phyloP scores from a whole-genome alignment of 2,888 invertebrate species.

The Epistrophella euchroma region DNA sequence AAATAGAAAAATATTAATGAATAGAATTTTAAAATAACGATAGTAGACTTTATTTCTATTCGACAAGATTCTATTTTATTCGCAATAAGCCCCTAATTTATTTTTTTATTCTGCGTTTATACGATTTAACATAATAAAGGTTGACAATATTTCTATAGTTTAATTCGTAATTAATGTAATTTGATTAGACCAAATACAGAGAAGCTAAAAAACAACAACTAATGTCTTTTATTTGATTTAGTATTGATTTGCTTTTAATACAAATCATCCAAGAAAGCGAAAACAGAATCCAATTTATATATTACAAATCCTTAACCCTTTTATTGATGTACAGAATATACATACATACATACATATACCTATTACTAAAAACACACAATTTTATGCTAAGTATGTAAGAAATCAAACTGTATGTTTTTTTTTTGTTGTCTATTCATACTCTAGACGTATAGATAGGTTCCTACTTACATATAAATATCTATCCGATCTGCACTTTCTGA shows the following conservation, averaged over 20 bases:
- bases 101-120: too few relatives aligned
- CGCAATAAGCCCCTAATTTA: too few relatives aligned
- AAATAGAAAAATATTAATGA: too few relatives aligned
- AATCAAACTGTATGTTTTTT: conserved; percentile 59
- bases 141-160: too few relatives aligned
- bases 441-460: not conserved
- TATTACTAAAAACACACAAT: conserved; percentile 1
- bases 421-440: too few relatives aligned
- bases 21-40: too few relatives aligned
- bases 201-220: not conserved
- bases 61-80: too few relatives aligned
- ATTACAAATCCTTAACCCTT: conserved; percentile 27
- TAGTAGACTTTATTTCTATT: too few relatives aligned
- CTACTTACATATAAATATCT: not conserved
- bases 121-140: not conserved
- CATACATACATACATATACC: too few relatives aligned
- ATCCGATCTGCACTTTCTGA: conserved; percentile 29
- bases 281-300: conserved; percentile 38
- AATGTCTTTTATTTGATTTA: conserved; percentile 24
- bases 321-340: not conserved
- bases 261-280: conserved; percentile 8
- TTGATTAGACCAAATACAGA: not conserved
- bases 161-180: not conserved
- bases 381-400: conserved; percentile 8
- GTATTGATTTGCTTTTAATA: conserved; percentile 24